Evolutionary conservation across 2,888 invertebrate species (phyloP).

Genomic region (Aleiodes alternator): DNA sequence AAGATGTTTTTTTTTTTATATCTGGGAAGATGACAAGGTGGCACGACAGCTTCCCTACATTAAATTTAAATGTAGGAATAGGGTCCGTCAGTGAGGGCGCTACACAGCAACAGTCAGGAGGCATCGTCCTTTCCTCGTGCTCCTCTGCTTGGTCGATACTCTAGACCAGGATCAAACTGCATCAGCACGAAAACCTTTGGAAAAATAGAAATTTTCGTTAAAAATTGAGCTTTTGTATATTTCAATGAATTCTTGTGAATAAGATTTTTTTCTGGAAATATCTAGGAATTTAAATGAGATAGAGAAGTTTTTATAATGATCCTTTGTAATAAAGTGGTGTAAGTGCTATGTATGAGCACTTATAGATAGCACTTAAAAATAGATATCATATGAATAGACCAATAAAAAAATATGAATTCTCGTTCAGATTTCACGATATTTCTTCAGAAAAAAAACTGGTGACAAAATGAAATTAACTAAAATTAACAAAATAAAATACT

Average conservation of each 20-base stretch:
- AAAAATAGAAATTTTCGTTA: slow-evolving; percentile 40
- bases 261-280: too few relatives aligned
- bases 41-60: slow-evolving; percentile 65
- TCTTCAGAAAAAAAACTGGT: too few relatives aligned
- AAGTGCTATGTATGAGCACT: too few relatives aligned
- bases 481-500: too few relatives aligned
- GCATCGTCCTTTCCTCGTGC: slow-evolving; percentile 92
- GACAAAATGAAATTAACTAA: not conserved
- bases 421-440: too few relatives aligned
- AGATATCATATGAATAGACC: too few relatives aligned
- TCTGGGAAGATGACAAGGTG: slow-evolving; percentile 47
- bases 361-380: too few relatives aligned
- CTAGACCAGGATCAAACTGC: slow-evolving; percentile 99
- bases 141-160: slow-evolving; percentile 92
- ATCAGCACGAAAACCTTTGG: slow-evolving; percentile 95
- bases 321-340: too few relatives aligned
- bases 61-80: slow-evolving; percentile 90
- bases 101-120: slow-evolving; percentile 99
- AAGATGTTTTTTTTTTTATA: slow-evolving; percentile 5
- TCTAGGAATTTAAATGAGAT: too few relatives aligned
- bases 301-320: too few relatives aligned
- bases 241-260: not conserved
- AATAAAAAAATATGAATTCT: too few relatives aligned
- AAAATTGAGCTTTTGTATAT: not conserved
- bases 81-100: slow-evolving; percentile 98